These are phyloP conservation scores for Stenolophus ochropezus DNA, from an alignment of 2,888 invertebrate species.

Conservation along the genomic window DNA sequence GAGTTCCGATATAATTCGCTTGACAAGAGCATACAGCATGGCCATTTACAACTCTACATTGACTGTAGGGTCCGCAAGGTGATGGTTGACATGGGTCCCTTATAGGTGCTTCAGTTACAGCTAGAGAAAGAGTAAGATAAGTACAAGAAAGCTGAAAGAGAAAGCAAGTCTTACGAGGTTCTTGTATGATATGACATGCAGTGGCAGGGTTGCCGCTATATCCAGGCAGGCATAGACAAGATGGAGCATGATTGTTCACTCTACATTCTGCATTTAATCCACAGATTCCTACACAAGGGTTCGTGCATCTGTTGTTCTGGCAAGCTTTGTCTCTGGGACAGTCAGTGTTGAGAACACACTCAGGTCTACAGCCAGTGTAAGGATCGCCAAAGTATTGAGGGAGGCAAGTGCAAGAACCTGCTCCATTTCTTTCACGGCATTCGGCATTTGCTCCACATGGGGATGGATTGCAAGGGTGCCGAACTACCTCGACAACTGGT, in stretches of 20 bases:
- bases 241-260: slow-evolving; percentile 88
- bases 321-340: slow-evolving; percentile 86
- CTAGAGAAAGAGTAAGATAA: slow-evolving; percentile 64
- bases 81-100: slow-evolving; percentile 79
- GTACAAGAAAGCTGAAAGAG: slow-evolving; percentile 48
- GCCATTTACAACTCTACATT: slow-evolving; percentile 82
- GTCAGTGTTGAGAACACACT: slow-evolving; percentile 91
- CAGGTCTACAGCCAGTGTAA: slow-evolving; percentile 89
- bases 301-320: slow-evolving; percentile 87
- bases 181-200: slow-evolving; percentile 80
- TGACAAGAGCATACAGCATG: slow-evolving; percentile 89
- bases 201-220: slow-evolving; percentile 87
- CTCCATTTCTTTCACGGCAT: slow-evolving; percentile 87
- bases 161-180: slow-evolving; percentile 69
- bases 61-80: slow-evolving; percentile 88
- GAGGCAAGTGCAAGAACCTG: slow-evolving; percentile 88
- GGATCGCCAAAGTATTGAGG: slow-evolving; percentile 91
- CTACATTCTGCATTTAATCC: slow-evolving; percentile 89
- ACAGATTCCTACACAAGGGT: slow-evolving; percentile 89
- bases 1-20: slow-evolving; percentile 85
- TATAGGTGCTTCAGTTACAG: slow-evolving; percentile 68
- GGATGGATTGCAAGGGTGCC: slow-evolving; percentile 85
- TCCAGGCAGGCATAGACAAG: slow-evolving; percentile 83
- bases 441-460: slow-evolving; percentile 92
- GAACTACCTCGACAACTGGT: slow-evolving; percentile 73